Evolutionary conservation across 2,888 invertebrate species (phyloP).

Genomic region (Plemyria rubiginata): DNA sequence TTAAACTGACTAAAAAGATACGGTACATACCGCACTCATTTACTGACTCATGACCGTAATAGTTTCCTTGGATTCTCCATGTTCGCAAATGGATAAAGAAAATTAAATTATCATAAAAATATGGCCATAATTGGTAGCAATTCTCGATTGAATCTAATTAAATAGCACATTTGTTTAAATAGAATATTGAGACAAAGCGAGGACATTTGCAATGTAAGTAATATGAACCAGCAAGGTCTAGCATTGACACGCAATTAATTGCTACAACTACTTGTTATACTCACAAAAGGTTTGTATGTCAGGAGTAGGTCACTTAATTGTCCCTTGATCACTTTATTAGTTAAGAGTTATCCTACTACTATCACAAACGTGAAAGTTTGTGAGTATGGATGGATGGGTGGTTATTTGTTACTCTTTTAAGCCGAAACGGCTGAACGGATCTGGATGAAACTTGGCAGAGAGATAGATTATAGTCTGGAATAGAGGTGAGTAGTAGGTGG

Average conservation of each 20-base stretch:
- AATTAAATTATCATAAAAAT: slow-evolving; percentile 10
- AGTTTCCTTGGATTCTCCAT: neutral
- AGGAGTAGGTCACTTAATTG: neutral
- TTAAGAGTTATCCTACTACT: no score
- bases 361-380: no score
- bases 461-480: no score
- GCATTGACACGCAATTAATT: slow-evolving; percentile 34
- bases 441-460: no score
- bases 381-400: no score
- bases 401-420: no score
- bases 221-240: slow-evolving; percentile 31
- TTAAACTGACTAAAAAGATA: neutral
- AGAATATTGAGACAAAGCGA: slow-evolving; percentile 39
- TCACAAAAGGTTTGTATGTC: neutral
- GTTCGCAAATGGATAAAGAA: neutral
- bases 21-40: neutral
- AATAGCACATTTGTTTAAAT: slow-evolving; percentile 32
- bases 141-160: slow-evolving; percentile 22
- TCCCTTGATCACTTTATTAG: neutral
- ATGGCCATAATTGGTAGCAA: slow-evolving; percentile 15
- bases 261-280: slow-evolving; percentile 28
- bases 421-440: no score
- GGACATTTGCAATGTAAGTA: slow-evolving; percentile 39
- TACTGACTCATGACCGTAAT: neutral
- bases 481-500: no score